Percentiles rank a stretch among this genome's conserved stretches.
Conservation (phyloP, 2,113 vertebrate genomes). For the Himantopus leucocephalus region DNA sequence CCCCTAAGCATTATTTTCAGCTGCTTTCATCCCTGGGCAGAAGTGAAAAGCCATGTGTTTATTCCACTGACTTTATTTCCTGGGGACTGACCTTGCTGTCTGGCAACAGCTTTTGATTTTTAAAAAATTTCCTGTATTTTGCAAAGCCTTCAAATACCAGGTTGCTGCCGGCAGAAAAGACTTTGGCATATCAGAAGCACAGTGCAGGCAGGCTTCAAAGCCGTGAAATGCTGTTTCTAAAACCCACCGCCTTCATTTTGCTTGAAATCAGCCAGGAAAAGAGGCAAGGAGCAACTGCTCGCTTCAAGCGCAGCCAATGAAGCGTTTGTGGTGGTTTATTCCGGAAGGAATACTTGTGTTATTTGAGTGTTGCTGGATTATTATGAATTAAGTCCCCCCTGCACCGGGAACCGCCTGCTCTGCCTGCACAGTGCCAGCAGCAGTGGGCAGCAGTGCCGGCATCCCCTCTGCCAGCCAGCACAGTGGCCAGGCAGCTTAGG, state of each 20-base stretch:
- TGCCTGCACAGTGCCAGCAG: too few species aligned
- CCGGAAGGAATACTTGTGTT: background rate
- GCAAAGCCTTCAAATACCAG: background rate
- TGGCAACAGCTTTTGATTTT: background rate
- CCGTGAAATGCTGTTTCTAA: fast-evolving
- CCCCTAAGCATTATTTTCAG: background rate
- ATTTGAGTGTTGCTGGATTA: background rate
- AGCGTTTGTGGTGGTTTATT: background rate
- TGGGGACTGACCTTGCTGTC: background rate
- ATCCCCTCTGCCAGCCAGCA: fast-evolving
- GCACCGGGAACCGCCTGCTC: too few species aligned
- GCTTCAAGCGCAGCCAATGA: fast-evolving
- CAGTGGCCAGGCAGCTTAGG: fast-evolving
- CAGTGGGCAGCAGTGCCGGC: too few species aligned
- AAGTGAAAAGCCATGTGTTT: fast-evolving
- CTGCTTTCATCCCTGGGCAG: background rate
- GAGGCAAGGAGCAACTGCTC: background rate
- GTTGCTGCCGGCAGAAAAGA: fast-evolving
- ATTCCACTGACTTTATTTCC: background rate
- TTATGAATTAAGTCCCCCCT: background rate
- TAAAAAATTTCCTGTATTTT: background rate
- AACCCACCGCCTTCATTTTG: background rate
- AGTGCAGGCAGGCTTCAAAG: background rate
- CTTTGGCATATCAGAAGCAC: fast-evolving
- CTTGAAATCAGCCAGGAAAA: background rate